Percentiles rank a stretch among this genome's conserved stretches.
These are phyloP conservation scores for Anser cygnoides DNA, from an alignment of 2,113 vertebrate genomes.

Conservation along the genomic window DNA sequence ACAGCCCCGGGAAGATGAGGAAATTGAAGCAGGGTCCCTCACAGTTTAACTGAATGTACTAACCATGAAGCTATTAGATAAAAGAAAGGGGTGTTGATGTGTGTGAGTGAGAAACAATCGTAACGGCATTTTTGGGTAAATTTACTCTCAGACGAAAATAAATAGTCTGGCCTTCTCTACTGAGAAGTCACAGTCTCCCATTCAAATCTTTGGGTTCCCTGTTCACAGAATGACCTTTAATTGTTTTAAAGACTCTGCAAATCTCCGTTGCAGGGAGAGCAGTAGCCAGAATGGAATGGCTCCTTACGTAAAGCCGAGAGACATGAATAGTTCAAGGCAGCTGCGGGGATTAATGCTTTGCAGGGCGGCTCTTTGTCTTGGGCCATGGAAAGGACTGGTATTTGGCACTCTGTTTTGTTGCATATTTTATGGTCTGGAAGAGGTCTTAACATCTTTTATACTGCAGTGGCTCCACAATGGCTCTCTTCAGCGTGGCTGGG, in stretches of 20 bases:
- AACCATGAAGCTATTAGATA: background rate
- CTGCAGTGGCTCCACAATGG: conserved; percentile 29
- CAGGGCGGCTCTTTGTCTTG: conserved; percentile 67
- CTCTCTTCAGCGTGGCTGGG: conserved; percentile 4
- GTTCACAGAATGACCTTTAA: conserved; percentile 46
- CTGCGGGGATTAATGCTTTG: conserved; percentile 69
- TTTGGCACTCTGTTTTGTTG: conserved; percentile 67
- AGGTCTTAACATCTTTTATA: conserved; percentile 62
- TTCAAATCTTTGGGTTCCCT: conserved; percentile 25
- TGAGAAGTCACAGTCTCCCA: background rate
- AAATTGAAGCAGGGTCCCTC: background rate
- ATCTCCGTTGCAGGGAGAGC: conserved; percentile 26
- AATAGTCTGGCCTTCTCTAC: background rate
- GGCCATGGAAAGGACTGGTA: conserved; percentile 61
- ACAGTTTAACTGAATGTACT: background rate
- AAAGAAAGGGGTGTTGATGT: background rate
- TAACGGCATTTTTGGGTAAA: background rate
- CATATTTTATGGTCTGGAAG: conserved; percentile 74
- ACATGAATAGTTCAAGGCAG: conserved; percentile 67
- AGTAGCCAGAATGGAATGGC: conserved; percentile 41
- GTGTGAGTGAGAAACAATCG: background rate
- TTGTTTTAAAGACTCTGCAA: conserved; percentile 26
- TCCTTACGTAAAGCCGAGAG: conserved; percentile 52
- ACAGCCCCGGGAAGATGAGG: background rate
- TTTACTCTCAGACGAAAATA: background rate